Evolutionary conservation across 2,797 vertebrate species (phyloP), one percentile per base, ranked within the genome.

Genomic region (Rallus crepitans): DNA sequence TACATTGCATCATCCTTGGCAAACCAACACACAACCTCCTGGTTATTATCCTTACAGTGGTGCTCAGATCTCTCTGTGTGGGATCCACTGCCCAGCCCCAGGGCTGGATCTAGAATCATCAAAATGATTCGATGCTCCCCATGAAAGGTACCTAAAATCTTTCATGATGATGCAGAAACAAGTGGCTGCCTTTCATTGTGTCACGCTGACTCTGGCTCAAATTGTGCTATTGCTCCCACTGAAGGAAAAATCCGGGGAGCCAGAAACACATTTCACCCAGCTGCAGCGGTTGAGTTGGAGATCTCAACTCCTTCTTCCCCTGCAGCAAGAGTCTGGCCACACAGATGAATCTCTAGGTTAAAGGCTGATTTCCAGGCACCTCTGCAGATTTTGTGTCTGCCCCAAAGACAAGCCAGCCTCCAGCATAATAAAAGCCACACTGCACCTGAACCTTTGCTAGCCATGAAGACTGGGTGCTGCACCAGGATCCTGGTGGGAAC

Each of bases 21-120:
- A 57, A 88, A 76, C 33, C 42, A 31, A 47, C 35, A 10, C 0
- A 9, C 11, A 33, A 39, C 18, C 2, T 2, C 16, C 16, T 19
- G 35, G 39, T 18, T 57, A 18, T 35, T 12, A 14, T 14, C 56
- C 53, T 31, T 25, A 17, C 9, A 7, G 30, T 5, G n/a, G 8
- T 15, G 24, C 37, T 45, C 52, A 18, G 57, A 16, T 47, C 15
- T 50, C 39, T 42, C 57, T 8, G 1, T 0, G 0, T 14, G 35
- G 23, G 35, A 69, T 27, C 11, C 33, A 21, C 19, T 5, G 20
- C 12, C 15, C 30, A 21, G 25, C 15, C 3, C 40, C 42, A 20
- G 48, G 56, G 42, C 33, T 61, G 60, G 30, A 37, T 24, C 28
- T 7, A 37, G 25, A 45, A 45, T 45, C 42, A 30, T n/a, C 50